Evolutionary conservation across 1,140 invertebrate species (phyloP).

Genomic region (Pygmarrhopalites habei): DNA sequence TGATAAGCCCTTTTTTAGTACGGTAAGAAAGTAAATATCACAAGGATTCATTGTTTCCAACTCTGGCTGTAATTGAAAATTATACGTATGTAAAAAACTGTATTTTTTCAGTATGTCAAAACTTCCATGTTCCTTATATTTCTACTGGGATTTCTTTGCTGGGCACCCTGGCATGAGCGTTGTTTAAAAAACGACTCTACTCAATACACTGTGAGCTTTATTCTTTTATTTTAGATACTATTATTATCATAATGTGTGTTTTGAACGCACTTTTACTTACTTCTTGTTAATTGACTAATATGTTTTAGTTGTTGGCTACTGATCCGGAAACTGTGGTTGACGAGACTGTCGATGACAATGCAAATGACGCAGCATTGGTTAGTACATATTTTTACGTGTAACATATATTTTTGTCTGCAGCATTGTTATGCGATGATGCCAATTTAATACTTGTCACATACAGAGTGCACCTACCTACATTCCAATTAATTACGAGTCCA

Average conservation of each 20-base stretch:
- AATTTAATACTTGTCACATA: too few species aligned
- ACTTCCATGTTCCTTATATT: constrained; percentile 81
- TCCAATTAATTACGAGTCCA: constrained; percentile 64
- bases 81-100: too few species aligned
- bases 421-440: too few species aligned
- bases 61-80: too few species aligned
- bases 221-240: too few species aligned
- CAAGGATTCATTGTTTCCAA: too few species aligned
- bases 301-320: constrained; percentile 21
- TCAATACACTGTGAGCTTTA: constrained; percentile 56
- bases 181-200: constrained; percentile 54
- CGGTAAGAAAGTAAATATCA: too few species aligned
- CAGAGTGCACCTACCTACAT: constrained; percentile 76
- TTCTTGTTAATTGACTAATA: too few species aligned
- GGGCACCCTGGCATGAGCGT: constrained; percentile 71
- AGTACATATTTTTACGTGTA: constrained; percentile 10
- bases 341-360: constrained; percentile 32
- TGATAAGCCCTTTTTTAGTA: constrained; percentile 81
- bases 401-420: too few species aligned
- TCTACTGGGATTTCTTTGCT: constrained; percentile 69
- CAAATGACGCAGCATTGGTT: constrained; percentile 26
- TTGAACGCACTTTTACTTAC: too few species aligned
- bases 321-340: constrained; percentile 15
- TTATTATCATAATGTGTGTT: too few species aligned
- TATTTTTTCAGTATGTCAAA: too few species aligned